Evolutionary conservation across 2,888 invertebrate genomes (phyloP), one percentile per base, ranked within the genome.

Genomic region (Poecilus cupreus): DNA sequence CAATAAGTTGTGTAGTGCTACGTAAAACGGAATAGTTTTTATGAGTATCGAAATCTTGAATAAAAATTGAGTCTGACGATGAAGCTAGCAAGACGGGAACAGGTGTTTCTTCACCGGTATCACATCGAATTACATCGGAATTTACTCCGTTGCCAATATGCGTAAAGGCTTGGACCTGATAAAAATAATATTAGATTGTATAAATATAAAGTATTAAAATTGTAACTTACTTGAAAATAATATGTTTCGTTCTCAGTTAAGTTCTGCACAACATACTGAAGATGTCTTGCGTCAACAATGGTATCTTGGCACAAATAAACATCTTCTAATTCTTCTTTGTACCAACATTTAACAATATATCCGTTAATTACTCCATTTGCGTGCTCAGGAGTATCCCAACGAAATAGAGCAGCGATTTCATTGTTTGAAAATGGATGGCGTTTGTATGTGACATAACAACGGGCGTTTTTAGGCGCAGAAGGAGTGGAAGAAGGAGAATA

Each of bases 401-500:
- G 93, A 84, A 95, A 93, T 84, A 93, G 91, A 0, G 94, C 94
- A 5, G 91, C 91, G 2, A 93, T 89, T 0, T 84, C 82, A 49
- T 84, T 60, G 16, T 83, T 82, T 87, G 86, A 46, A 74, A 88
- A 82, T 0, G 88, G 89, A 78, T 89, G 87, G 51, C 89, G 87
- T 0, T 88, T 86, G 16, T 91, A 92, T 11, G 92, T 92, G 49
- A 96, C 92, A 87, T 95, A 98, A 4, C 94, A 92, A 54, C 97
- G 90, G 0, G 96, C 92, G 77, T 93, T 91, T 0, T 91, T 90
- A 0, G 97, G 97, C 22, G 93, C 93, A 0, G 94, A 92, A 0
- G 97, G 97, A 20, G 93, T 93, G 8, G 96, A 95, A 82, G 95
- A 93, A 0, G 97, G 97, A 0, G 97, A 95, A 85, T 92, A 92